Percentiles rank a stretch among this genome's conserved stretches.
Conservation (phyloP, 2,797 vertebrate genomes). For the Pantherophis alleghaniensis region DNA sequence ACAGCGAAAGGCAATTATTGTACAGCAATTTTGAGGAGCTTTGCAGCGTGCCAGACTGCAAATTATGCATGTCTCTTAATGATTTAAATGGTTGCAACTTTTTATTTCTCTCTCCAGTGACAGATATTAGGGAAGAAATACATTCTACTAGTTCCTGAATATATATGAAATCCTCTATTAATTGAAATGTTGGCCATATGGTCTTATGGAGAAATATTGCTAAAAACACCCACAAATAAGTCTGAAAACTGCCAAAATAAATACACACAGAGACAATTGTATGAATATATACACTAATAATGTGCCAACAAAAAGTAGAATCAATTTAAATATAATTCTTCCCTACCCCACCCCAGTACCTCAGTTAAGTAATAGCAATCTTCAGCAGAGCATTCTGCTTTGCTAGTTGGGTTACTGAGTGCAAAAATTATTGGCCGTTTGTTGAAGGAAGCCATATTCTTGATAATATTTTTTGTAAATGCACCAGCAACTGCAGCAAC, state of each 20-base stretch:
- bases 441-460: slow-evolving; percentile 90
- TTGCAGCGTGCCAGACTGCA: neutral
- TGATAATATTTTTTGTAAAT: slow-evolving; percentile 89
- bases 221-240: neutral
- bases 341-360: slow-evolving; percentile 71
- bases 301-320: neutral
- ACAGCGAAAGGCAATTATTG: neutral
- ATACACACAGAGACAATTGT: neutral
- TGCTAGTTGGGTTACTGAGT: slow-evolving; percentile 97
- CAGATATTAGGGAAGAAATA: neutral
- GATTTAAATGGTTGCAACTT: neutral
- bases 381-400: slow-evolving; percentile 96
- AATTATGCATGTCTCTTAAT: neutral
- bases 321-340: neutral
- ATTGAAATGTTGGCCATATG: neutral
- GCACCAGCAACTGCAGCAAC: slow-evolving; percentile 91
- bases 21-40: neutral
- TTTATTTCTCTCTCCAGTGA: neutral
- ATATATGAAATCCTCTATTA: neutral
- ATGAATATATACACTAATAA: neutral
- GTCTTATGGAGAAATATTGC: neutral
- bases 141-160: neutral
- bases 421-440: slow-evolving; percentile 92
- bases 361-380: slow-evolving; percentile 91
- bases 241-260: neutral